These are phyloP conservation scores for Corythoichthys haematopterus DNA, from an alignment of 2,113 vertebrate species.

Conservation along the genomic window DNA sequence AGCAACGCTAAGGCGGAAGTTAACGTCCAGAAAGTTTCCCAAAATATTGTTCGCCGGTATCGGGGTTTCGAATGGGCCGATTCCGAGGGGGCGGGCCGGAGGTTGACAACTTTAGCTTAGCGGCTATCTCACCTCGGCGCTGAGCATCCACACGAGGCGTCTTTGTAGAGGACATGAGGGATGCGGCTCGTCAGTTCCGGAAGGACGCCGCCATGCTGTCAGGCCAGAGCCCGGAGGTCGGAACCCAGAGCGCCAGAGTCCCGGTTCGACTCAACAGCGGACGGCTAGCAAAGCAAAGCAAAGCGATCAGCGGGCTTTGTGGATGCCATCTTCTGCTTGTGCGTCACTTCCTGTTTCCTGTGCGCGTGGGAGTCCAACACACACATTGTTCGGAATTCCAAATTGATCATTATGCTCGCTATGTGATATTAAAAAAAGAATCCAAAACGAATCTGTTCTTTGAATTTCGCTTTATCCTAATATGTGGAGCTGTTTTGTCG, in stretches of 20 bases:
- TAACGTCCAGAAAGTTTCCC: not conserved
- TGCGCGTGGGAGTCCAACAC: conserved; percentile 16
- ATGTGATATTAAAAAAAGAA: too few species aligned
- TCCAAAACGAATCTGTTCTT: too few species aligned
- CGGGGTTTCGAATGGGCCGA: conserved; percentile 2
- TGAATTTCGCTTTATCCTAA: too few species aligned
- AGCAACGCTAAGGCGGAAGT: too few species aligned
- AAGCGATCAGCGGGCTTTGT: conserved; percentile 47
- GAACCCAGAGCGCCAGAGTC: conserved; percentile 8
- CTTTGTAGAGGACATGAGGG: conserved; percentile 72
- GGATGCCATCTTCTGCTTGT: conserved; percentile 73
- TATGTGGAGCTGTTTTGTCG: too few species aligned
- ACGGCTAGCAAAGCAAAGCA: conserved; percentile 39
- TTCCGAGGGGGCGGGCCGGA: not conserved
- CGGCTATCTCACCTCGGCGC: conserved; percentile 71
- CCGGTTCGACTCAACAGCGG: conserved; percentile 33
- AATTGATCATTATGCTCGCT: too few species aligned
- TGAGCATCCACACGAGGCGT: conserved; percentile 72
- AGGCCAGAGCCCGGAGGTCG: conserved; percentile 10
- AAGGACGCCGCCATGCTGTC: conserved; percentile 44
- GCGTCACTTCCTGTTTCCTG: conserved; percentile 71
- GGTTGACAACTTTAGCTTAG: conserved; percentile 43
- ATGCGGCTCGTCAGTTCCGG: conserved; percentile 48
- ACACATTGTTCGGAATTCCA: too few species aligned
- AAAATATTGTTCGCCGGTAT: not conserved